phyloP scores from a whole-genome alignment of 2,113 vertebrate species.

The Danionella cerebrum region DNA sequence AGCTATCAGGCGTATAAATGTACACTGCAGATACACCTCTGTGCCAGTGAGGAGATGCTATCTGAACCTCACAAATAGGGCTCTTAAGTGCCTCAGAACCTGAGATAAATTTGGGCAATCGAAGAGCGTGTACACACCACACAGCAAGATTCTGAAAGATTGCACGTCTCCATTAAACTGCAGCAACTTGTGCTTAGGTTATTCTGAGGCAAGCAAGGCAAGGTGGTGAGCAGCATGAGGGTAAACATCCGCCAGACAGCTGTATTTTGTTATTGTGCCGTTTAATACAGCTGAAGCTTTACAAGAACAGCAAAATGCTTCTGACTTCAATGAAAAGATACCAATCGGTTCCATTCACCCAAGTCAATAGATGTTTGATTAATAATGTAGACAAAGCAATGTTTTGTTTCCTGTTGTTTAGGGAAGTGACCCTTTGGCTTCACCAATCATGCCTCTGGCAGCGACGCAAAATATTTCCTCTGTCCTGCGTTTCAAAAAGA shows the following conservation, averaged over 20 bases:
- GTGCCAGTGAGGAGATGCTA: constrained; percentile 7
- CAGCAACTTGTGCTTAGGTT: constrained; percentile 11
- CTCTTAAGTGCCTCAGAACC: constrained; percentile 2
- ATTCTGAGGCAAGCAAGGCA: constrained; percentile 9
- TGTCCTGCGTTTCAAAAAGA: constrained; percentile 30
- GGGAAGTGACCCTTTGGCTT: background rate
- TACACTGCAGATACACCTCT: constrained; percentile 6
- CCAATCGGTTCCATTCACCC: background rate
- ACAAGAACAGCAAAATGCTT: constrained; percentile 10
- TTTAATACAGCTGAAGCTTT: no score
- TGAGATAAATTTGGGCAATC: constrained; percentile 20
- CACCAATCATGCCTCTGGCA: constrained; percentile 2
- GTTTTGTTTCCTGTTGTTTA: constrained; percentile 5
- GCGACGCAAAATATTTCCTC: constrained; percentile 4
- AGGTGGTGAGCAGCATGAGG: background rate
- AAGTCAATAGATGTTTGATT: constrained; percentile 6
- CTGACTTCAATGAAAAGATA: constrained; percentile 4
- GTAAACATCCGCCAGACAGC: background rate
- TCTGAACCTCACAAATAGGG: constrained; percentile 18
- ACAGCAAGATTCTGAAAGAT: constrained; percentile 9
- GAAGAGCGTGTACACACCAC: background rate
- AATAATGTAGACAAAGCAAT: background rate
- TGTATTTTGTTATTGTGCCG: constrained; percentile 13
- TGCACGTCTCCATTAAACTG: background rate
- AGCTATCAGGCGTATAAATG: constrained; percentile 9